Conservation (phyloP, 2,888 invertebrate genomes). For the Nomada fucata region DNA sequence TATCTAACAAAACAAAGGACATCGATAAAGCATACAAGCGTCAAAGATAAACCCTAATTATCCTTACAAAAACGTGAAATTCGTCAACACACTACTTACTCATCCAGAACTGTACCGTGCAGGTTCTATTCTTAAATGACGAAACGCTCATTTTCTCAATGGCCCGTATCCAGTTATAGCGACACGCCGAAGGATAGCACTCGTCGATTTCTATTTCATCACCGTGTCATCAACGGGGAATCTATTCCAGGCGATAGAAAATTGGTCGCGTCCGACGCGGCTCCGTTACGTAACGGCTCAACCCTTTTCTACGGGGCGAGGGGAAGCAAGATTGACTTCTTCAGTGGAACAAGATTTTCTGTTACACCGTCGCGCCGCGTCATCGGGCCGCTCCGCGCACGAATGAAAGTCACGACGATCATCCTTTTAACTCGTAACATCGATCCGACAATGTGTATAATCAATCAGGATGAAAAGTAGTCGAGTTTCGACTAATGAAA, state of each 20-base stretch:
- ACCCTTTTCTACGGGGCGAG: slow-evolving; percentile 5
- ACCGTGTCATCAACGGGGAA: slow-evolving; percentile 16
- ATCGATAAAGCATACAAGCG: too few species aligned
- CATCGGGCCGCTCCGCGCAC: slow-evolving; percentile 43
- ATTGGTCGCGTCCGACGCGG: slow-evolving; percentile 30
- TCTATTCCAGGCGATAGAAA: slow-evolving; percentile 25
- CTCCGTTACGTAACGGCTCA: slow-evolving; percentile 7
- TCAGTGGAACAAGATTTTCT: slow-evolving; percentile 13
- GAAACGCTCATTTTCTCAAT: not conserved
- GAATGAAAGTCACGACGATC: slow-evolving; percentile 3
- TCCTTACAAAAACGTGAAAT: not conserved
- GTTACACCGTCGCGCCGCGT: slow-evolving; percentile 39
- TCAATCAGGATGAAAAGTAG: not conserved
- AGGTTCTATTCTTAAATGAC: not conserved
- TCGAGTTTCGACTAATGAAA: too few species aligned
- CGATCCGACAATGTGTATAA: not conserved
- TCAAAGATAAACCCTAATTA: too few species aligned
- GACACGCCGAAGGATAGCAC: not conserved
- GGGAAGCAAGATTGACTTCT: slow-evolving; percentile 12
- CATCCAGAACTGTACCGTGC: not conserved
- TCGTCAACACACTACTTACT: too few species aligned
- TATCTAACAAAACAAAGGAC: too few species aligned
- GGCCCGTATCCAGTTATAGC: not conserved
- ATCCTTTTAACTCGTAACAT: not conserved
- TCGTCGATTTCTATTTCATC: slow-evolving; percentile 26